Conservation (phyloP, 2,113 vertebrate species). For the Haliaeetus leucogaster region DNA sequence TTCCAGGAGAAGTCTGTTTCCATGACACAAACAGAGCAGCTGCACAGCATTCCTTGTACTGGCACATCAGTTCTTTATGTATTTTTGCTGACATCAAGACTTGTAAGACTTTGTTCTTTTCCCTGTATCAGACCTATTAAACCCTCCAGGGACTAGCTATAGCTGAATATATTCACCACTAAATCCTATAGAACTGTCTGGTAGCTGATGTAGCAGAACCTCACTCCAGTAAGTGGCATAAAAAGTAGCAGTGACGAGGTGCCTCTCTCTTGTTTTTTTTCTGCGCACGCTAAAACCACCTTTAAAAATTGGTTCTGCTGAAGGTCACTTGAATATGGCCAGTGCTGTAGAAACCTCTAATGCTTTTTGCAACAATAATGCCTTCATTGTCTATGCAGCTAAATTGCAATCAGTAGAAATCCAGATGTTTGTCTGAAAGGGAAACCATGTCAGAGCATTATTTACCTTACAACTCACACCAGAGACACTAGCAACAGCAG, state of each 20-base stretch:
- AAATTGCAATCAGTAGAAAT: conserved; percentile 14
- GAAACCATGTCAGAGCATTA: not conserved
- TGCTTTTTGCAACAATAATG: conserved; percentile 32
- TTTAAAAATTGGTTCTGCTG: conserved; percentile 35
- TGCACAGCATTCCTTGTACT: not conserved
- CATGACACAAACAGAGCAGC: not conserved
- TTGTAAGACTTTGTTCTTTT: not conserved
- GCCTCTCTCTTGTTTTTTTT: not conserved
- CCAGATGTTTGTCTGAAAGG: conserved; percentile 32
- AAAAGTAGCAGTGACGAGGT: not conserved
- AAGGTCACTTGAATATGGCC: conserved; percentile 18
- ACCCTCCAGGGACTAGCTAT: not conserved
- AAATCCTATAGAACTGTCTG: conserved; percentile 1
- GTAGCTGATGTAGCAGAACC: conserved; percentile 37
- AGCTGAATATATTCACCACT: not conserved
- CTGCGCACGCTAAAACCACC: not conserved
- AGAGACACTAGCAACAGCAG: not conserved
- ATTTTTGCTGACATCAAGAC: not conserved
- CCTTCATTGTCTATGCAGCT: conserved; percentile 48
- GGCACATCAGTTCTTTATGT: not conserved
- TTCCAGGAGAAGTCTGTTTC: not conserved
- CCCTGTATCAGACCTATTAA: not conserved
- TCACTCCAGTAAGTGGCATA: not conserved
- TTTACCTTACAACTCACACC: conserved; percentile 1
- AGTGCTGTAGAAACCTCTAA: conserved; percentile 24